Evolutionary conservation across 2,888 invertebrate species (phyloP), one percentile per base, ranked within the genome.

Genomic region (Allygus modestus): DNA sequence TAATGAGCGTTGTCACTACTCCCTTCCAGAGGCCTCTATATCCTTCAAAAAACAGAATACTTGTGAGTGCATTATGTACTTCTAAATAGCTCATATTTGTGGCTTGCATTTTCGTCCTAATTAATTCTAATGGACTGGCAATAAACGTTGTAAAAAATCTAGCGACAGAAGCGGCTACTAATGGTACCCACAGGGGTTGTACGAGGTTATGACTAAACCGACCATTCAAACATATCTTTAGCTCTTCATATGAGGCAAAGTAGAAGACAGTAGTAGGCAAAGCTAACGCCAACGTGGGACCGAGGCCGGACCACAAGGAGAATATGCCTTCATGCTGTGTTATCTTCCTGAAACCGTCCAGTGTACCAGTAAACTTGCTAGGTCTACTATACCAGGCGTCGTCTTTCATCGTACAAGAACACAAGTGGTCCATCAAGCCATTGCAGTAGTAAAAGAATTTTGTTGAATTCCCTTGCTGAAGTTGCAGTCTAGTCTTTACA

Each of bases 61-160:
- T 28, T 65, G 4, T 5, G 12, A 31, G 26, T 15, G 28, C 65
- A 1, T 31, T 2, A n/a, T 31, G 65, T 5, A 65, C 31, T 65
- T 65, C 65, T 31, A 65, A 65, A 65, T 65, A 65, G 20, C 28
- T 65, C 65, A 65, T 28, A 20, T 31, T 26, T 28, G 9, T 31
- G 28, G 28, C 65, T 28, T 65, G 65, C 65, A 65, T 65, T 65
- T 65, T 65, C 28, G 65, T 65, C 17, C 65, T 65, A 7, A 65
- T 65, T 20, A 65, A 31, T 65, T 65, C 65, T 28, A 65, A 31
- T 2, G 65, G 65, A 4, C 65, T 31, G 5, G 28, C 28, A 65
- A 65, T 17, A 5, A 65, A 12, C 15, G 31, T 15, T 28, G 65
- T 65, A 65, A 28, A 28, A 65, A 65, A 65, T 65, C 65, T 65